These are phyloP conservation scores for Pteronotus mesoamericanus DNA, from an alignment of 2,797 vertebrate species.

Conservation along the genomic window DNA sequence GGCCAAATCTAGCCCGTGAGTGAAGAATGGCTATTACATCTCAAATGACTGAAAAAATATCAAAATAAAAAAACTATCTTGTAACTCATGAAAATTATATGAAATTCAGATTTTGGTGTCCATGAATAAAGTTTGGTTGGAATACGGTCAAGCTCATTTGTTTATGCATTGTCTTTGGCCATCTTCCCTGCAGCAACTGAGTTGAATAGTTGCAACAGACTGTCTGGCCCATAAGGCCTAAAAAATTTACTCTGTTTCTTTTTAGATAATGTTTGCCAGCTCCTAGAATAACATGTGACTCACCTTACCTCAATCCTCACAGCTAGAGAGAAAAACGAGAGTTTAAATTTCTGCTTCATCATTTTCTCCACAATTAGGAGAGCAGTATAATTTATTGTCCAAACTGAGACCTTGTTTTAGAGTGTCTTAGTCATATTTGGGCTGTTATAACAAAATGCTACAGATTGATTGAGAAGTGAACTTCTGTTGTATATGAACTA, in stretches of 20 bases:
- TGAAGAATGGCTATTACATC: not conserved
- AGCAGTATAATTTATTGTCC: not conserved
- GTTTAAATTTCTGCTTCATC: not conserved
- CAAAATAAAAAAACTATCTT: conserved; percentile 5
- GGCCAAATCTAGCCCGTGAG: not conserved
- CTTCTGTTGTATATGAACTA: not conserved
- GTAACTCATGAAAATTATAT: not conserved
- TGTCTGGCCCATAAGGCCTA: not conserved
- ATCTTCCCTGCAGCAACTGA: not conserved
- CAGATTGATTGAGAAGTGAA: not conserved
- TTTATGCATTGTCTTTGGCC: not conserved
- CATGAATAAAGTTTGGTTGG: not conserved
- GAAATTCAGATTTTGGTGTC: not conserved
- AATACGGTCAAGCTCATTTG: not conserved
- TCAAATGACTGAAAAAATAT: not conserved
- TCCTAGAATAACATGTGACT: not conserved
- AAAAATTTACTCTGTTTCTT: conserved; percentile 1
- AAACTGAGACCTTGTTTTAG: not conserved
- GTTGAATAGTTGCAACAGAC: not conserved
- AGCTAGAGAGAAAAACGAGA: not conserved
- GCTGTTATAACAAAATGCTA: not conserved
- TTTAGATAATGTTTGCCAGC: not conserved
- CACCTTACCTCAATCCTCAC: not conserved
- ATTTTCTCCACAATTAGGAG: not conserved
- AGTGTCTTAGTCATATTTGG: not conserved